Evolutionary conservation across 2,113 vertebrate species (phyloP).

Genomic region (Spermophilus dauricus): DNA sequence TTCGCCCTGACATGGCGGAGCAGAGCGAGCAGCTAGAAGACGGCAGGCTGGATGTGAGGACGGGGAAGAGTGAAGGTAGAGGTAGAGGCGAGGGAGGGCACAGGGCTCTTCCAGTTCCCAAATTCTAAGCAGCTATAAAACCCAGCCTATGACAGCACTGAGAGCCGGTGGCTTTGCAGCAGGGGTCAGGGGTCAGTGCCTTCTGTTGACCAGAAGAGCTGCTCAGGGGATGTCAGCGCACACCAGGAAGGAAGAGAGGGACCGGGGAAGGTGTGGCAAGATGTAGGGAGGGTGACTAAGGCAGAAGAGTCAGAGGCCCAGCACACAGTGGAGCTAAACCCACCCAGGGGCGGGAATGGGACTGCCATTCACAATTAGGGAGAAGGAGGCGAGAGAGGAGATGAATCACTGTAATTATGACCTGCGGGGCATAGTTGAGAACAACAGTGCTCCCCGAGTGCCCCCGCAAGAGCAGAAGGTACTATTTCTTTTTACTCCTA

Average conservation of each 20-base stretch:
- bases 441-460: neutral
- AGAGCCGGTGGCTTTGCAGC: neutral
- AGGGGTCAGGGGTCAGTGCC: neutral
- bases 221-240: neutral
- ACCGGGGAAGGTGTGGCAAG: neutral
- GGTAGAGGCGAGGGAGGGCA: fast-evolving
- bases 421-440: neutral
- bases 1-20: fast-evolving
- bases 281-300: neutral
- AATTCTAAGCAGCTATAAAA: neutral
- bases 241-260: neutral
- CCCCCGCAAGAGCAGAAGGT: neutral
- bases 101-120: neutral
- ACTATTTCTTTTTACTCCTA: neutral
- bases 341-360: neutral
- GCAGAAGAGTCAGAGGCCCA: neutral
- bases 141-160: too few relatives aligned
- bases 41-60: fast-evolving
- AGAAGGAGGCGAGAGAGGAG: neutral
- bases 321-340: neutral
- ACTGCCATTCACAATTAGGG: neutral
- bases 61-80: neutral
- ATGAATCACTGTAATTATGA: slow-evolving; percentile 5
- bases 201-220: neutral
- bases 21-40: neutral